Base-by-base conservation (phyloP, 2,888 invertebrate species). In the Kuschelorhynchus macadamiae region DNA sequence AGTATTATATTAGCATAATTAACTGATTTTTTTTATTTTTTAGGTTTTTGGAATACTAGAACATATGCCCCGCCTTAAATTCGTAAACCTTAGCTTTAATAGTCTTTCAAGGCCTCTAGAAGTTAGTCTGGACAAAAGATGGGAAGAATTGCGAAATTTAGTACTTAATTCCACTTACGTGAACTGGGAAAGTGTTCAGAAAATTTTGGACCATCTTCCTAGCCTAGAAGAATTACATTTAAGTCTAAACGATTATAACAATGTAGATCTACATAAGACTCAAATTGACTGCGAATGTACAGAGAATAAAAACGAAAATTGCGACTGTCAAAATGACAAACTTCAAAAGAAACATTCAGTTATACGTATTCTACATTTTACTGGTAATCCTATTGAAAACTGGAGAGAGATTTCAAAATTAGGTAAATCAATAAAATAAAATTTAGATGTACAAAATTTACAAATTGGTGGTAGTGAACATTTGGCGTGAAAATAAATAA, bases 1-100 rank as follows among this genome's bases (percentile, higher is more conserved):
- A n/a, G n/a, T n/a, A n/a, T n/a, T n/a, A n/a, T n/a, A n/a, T n/a
- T n/a, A n/a, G n/a, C n/a, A n/a, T n/a, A n/a, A n/a, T n/a, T n/a
- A n/a, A n/a, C n/a, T n/a, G n/a, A n/a, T n/a, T n/a, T n/a, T n/a
- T n/a, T n/a, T n/a, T n/a, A n/a, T n/a, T n/a, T 78, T 76, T 55
- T 80, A 93, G 92, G 90, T 97, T 18, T 92, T 96, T 81, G 91
- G 90, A 68, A 93, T 97, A 78, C 84, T 97, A 71, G 89, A 92
- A 79, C 92, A 94, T 81, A 94, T 96, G 88, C 96, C 96, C 21
- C 89, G 91, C 74, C 90, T 97, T 71, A 91, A 93, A 79, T 96
- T 97, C 83, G 90, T 97, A 52, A 97, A 97, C 82, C 84, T 97
- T 75, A 96, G 96, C 82, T 95, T 95, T 84, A 97, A 97, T 83